phyloP scores from a whole-genome alignment of 2,113 vertebrate genomes.

The Pantherophis guttatus region DNA sequence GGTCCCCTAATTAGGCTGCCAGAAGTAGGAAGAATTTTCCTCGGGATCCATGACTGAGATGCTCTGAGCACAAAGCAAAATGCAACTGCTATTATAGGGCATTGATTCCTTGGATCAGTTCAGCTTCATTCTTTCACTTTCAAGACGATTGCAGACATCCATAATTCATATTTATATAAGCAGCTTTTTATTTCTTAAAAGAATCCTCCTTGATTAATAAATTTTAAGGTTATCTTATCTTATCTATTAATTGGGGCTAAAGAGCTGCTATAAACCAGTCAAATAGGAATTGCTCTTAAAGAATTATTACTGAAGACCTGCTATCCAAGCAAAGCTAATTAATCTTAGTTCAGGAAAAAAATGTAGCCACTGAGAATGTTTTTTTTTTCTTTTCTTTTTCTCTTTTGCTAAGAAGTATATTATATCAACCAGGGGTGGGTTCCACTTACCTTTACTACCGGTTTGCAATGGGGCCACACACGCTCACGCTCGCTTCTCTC shows the following conservation, averaged over 20 bases:
- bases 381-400: constrained; percentile 30
- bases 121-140: constrained; percentile 54
- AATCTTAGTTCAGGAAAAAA: constrained; percentile 64
- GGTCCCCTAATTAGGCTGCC: background rate
- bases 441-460: no score
- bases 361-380: constrained; percentile 51
- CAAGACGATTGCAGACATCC: constrained; percentile 63
- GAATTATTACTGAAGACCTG: constrained; percentile 58
- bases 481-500: no score
- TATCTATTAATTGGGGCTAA: constrained; percentile 77
- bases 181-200: constrained; percentile 53
- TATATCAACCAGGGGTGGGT: constrained; percentile 53
- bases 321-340: constrained; percentile 72
- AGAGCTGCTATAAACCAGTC: constrained; percentile 73
- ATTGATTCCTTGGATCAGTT: constrained; percentile 41
- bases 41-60: background rate
- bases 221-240: constrained; percentile 74
- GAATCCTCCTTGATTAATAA: constrained; percentile 68
- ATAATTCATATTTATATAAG: constrained; percentile 67
- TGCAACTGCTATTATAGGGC: background rate
- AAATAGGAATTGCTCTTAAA: constrained; percentile 64
- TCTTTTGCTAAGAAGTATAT: constrained; percentile 62
- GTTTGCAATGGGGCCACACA: no score
- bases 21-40: background rate
- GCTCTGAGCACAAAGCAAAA: constrained; percentile 1